Conservation (phyloP, 2,888 invertebrate species). For the Phaonia tiefii region DNA sequence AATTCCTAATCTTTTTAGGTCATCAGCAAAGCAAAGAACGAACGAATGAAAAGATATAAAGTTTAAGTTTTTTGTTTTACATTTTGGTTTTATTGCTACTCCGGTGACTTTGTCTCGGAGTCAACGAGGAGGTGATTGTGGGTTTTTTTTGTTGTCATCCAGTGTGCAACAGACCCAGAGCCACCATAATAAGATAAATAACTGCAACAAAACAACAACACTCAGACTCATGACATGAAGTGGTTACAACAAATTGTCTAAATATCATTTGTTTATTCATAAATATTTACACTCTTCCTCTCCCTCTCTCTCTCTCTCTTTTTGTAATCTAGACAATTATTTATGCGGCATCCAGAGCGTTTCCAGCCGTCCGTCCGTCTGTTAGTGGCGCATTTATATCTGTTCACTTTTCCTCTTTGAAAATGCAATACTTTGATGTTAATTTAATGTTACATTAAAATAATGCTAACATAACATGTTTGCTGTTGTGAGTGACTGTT, state of each 20-base stretch:
- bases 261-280: slow-evolving; percentile 24
- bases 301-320: too few species aligned
- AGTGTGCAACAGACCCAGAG: neutral
- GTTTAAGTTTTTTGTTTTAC: neutral
- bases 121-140: neutral
- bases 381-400: neutral
- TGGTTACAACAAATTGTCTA: slow-evolving; percentile 27
- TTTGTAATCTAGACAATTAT: neutral
- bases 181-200: slow-evolving; percentile 20
- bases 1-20: slow-evolving; percentile 59
- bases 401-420: neutral
- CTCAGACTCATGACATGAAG: neutral
- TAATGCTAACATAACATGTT: slow-evolving; percentile 10
- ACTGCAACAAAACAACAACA: neutral
- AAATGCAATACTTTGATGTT: slow-evolving; percentile 37
- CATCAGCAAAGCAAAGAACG: slow-evolving; percentile 48
- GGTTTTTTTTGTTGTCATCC: slow-evolving; percentile 13
- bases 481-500: neutral
- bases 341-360: neutral
- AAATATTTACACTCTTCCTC: slow-evolving; percentile 14
- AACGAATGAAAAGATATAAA: too few species aligned
- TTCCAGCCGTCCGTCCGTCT: neutral
- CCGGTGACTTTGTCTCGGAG: too few species aligned
- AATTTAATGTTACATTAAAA: slow-evolving; percentile 26
- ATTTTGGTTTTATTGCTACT: neutral